Base-by-base conservation (phyloP, 2,888 invertebrate species). In the Erebia aethiops region DNA sequence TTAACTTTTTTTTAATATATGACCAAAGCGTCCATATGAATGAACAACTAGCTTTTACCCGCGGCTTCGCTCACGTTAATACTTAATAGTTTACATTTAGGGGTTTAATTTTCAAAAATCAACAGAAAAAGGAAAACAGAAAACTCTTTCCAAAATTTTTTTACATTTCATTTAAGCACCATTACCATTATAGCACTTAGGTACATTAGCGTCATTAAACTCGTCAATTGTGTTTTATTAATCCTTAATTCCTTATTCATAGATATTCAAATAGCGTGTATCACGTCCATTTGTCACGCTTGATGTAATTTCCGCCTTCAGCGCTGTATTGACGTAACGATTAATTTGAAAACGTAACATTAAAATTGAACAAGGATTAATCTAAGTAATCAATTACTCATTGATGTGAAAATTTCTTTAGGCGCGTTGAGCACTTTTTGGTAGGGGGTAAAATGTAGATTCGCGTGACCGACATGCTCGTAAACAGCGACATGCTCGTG, bases 251-350 rank as follows among this genome's bases (percentile, higher is more conserved):
- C 46, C 41, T 67, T 64, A 70, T 70, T 54, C 41, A 54, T 52
- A 70, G 49, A 67, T 58, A 72, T 70, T 60, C 66, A 70, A 70
- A 70, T 56, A 10, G 46, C 57, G 43, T 63, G 49, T 56, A 61
- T 49, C 41, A n/a, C 62, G 14, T 46, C 51, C 66, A 61, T 69
- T 71, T 54, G 65, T 73, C 64, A 73, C 71, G 69, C 71, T 61
- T 68, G 52, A 57, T 62, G 52, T 73, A 56, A 60, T 56, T 73
- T 71, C 41, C 56, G 61, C 61, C 46, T 18, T 46, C 43, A 46
- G 18, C 46, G 46, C 16, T 58, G 57, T 26, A 26, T 35, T 63
- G 62, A 49, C 62, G 11, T 63, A 46, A 46, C 57, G 57, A 57
- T 35, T 14, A 8, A 57, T 57, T 26, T 21, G 26, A 35, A 57